Percentiles rank a stretch among this genome's conserved stretches.
phyloP scores from a whole-genome alignment of 1,140 invertebrate species.

The Gryon sp. region DNA sequence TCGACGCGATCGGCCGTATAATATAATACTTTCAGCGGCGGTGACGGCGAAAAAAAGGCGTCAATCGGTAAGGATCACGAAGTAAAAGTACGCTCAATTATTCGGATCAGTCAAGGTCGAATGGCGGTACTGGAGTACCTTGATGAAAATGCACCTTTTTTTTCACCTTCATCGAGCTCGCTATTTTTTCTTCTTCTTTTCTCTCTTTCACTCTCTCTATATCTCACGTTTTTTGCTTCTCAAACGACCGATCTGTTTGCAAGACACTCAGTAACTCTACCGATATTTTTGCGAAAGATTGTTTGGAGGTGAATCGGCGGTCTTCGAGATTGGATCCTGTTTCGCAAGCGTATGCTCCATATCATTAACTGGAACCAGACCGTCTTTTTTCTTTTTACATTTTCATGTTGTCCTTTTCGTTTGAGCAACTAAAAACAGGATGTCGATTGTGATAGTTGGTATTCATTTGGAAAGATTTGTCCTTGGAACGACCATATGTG shows the following conservation, averaged over 20 bases:
- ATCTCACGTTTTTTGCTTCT: no score
- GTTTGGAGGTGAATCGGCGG: slow-evolving; percentile 33
- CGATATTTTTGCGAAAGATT: slow-evolving; percentile 1
- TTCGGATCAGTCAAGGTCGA: slow-evolving; percentile 55
- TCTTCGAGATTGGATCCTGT: slow-evolving; percentile 22
- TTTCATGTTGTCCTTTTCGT: no score
- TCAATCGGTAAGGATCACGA: slow-evolving; percentile 23
- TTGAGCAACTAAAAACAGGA: slow-evolving; percentile 11
- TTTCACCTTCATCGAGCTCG: no score
- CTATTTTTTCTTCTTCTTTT: slow-evolving; percentile 16
- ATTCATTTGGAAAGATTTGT: no score
- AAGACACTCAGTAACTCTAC: neutral
- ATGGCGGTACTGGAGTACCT: slow-evolving; percentile 33
- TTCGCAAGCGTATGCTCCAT: slow-evolving; percentile 13
- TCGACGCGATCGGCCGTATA: slow-evolving; percentile 19
- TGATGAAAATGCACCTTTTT: slow-evolving; percentile 46
- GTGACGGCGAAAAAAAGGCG: slow-evolving; percentile 8
- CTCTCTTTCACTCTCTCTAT: no score
- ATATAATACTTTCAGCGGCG: slow-evolving; percentile 34
- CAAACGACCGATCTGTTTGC: slow-evolving; percentile 5
- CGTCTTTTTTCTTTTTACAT: no score
- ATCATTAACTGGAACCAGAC: slow-evolving; percentile 1
- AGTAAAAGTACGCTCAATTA: slow-evolving; percentile 58
- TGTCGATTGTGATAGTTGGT: no score
- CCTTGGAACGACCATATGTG: no score